A percentile compares a stretch with the other conserved stretches of the same genome.
phyloP scores from a whole-genome alignment of 2,888 invertebrate genomes.

The Salpingus planirostris region DNA sequence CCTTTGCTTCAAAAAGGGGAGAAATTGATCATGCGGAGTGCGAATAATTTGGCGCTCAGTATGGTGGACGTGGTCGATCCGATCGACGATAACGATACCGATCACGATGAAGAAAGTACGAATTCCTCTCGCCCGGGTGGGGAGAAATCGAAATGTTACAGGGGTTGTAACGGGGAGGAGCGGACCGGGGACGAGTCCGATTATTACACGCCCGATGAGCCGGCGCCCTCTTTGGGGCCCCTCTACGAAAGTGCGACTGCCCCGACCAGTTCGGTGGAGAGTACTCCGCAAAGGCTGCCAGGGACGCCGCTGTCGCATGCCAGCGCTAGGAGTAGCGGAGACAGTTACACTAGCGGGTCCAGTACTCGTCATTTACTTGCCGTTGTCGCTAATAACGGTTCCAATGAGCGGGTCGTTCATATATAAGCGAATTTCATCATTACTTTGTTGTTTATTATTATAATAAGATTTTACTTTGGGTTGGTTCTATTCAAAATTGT shows the following conservation, averaged over 20 bases:
- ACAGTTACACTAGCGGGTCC: conserved; percentile 75
- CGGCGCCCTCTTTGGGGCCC: conserved; percentile 56
- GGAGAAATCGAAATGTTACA: conserved; percentile 24
- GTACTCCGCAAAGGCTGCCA: conserved; percentile 40
- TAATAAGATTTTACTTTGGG: no score
- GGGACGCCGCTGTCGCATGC: conserved; percentile 63
- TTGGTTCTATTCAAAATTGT: no score
- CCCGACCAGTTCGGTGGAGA: conserved; percentile 34
- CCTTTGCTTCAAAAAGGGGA: conserved; percentile 53
- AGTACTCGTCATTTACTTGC: conserved; percentile 66
- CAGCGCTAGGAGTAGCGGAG: conserved; percentile 66
- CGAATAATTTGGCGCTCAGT: conserved; percentile 38
- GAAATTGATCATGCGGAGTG: conserved; percentile 24
- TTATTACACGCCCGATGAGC: conserved; percentile 72
- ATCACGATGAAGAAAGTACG: conserved; percentile 43
- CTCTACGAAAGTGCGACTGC: conserved; percentile 40
- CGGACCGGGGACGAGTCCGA: conserved; percentile 65
- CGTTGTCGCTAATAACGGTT: conserved; percentile 36
- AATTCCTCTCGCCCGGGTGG: conserved; percentile 6
- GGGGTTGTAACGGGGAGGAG: conserved; percentile 32
- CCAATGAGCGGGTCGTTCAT: conserved; percentile 30
- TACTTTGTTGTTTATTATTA: no score
- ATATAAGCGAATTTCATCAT: conserved; percentile 30
- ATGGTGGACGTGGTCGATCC: conserved; percentile 48
- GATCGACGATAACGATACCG: conserved; percentile 53